phyloP scores from a whole-genome alignment of 2,888 invertebrate genomes.

The Andrena trimmerana region DNA sequence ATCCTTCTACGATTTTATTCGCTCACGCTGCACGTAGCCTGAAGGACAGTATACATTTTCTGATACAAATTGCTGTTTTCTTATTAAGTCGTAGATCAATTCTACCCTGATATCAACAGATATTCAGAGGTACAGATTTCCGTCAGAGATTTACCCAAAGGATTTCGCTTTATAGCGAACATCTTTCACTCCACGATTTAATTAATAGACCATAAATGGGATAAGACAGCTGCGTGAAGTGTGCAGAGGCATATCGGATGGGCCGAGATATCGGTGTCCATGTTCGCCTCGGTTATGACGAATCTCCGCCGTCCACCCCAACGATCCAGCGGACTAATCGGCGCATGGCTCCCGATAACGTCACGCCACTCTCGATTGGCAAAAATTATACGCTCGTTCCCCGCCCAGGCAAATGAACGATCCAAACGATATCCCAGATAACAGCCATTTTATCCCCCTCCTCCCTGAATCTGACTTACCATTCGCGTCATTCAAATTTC shows the following conservation, averaged over 20 bases:
- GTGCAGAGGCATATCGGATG: constrained; percentile 5
- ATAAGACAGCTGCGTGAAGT: constrained; percentile 6
- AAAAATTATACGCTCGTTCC: constrained; percentile 31
- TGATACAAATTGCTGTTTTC: too few relatives aligned
- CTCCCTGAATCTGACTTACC: not conserved
- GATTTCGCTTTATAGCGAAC: constrained; percentile 16
- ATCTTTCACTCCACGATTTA: constrained; percentile 25
- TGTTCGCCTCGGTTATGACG: constrained; percentile 27
- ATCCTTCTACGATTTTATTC: not conserved
- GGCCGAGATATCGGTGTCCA: constrained; percentile 14
- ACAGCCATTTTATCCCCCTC: constrained; percentile 5
- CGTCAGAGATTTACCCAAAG: not conserved
- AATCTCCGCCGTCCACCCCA: constrained; percentile 24
- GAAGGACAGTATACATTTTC: too few relatives aligned
- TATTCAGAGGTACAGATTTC: not conserved
- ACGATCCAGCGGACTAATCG: constrained; percentile 37
- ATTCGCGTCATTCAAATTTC: constrained; percentile 20
- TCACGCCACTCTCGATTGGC: constrained; percentile 36
- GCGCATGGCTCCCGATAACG: constrained; percentile 44
- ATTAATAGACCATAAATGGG: constrained; percentile 43
- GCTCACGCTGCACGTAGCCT: not conserved
- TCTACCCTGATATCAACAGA: not conserved
- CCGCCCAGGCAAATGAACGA: constrained; percentile 26
- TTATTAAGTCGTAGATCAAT: not conserved
- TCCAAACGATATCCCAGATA: constrained; percentile 33